Evolutionary conservation across 2,888 invertebrate genomes (phyloP), one percentile per base, ranked within the genome.

Genomic region (Scaptomyza caliginosa): DNA sequence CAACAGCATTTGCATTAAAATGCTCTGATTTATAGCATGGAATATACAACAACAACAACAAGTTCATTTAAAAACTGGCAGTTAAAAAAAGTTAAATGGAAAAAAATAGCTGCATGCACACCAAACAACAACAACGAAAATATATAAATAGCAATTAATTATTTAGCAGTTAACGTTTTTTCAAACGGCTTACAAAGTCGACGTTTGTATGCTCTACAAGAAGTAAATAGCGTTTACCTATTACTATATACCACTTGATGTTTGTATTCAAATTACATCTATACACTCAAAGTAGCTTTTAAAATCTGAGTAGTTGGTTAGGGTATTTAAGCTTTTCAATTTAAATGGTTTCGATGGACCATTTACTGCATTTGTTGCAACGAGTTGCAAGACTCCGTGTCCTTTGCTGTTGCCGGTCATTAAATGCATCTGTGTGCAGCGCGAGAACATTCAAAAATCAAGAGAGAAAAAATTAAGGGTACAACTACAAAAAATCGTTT

Each of bases 1-100:
- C 68, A 77, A 65, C 81, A 67, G 65, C 51, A 80, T 81, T 83
- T 80, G 86, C 81, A 84, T 84, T 77, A 80, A 84, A 86, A 72
- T 67, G 50, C 32, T 34, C 67, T 81, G 86, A 86, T 81, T 81
- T 81, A 81, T 81, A 17, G 64, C 52, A 21, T 7, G 19, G 58
- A 48, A 48, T 17, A 57, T n/a, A 34, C 21, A 45, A 34, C 36
- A 36, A 63, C 38, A 58, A 52, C 67, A 63, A 68, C 76, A 76
- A 74, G 42, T 69, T 62, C 30, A 68, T 77, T 74, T 63, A 49
- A 64, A 72, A 69, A 50, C 21, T 19, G 19, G 21, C 46, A 21
- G 50, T 67, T 39, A 21, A 52, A 65, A 57, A 64, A 59, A 46
- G 8, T 34, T 13, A 11, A 38, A 28, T 23, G 8, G n/a, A 23